These are phyloP conservation scores for Leptopilina myrica DNA, from an alignment of 2,888 invertebrate genomes.

Conservation along the genomic window DNA sequence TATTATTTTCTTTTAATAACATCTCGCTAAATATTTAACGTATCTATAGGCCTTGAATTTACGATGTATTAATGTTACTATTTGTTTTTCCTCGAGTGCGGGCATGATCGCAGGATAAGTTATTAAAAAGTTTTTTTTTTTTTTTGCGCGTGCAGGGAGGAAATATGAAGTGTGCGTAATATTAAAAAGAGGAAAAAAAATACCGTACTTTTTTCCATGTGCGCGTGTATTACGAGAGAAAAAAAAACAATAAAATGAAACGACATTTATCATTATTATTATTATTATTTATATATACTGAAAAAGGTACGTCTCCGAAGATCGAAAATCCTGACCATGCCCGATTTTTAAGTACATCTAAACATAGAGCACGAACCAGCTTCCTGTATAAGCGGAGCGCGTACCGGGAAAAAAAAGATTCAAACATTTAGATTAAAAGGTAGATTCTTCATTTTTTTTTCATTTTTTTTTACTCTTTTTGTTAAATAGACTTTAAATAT, in stretches of 20 bases:
- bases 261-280: not conserved
- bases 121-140: not conserved
- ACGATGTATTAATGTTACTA: constrained; percentile 26
- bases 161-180: constrained; percentile 13
- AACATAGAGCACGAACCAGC: not conserved
- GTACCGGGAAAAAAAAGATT: not conserved
- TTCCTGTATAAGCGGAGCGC: constrained; percentile 22
- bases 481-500: constrained; percentile 23
- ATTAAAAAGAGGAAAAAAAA: not conserved
- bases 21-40: constrained; percentile 54
- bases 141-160: constrained; percentile 21
- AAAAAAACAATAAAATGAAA: not conserved
- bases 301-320: constrained; percentile 3
- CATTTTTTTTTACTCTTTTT: not conserved
- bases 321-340: constrained; percentile 26
- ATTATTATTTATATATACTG: too few species aligned
- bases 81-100: constrained; percentile 41
- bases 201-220: not conserved
- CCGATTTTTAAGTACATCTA: constrained; percentile 39
- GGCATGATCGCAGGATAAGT: constrained; percentile 35
- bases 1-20: constrained; percentile 41
- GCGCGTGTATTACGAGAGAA: not conserved
- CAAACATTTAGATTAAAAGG: constrained; percentile 1
- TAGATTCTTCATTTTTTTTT: not conserved
- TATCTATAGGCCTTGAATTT: constrained; percentile 50